Base-by-base conservation (phyloP, 2,797 vertebrate species). In the Myotis planiceps region DNA sequence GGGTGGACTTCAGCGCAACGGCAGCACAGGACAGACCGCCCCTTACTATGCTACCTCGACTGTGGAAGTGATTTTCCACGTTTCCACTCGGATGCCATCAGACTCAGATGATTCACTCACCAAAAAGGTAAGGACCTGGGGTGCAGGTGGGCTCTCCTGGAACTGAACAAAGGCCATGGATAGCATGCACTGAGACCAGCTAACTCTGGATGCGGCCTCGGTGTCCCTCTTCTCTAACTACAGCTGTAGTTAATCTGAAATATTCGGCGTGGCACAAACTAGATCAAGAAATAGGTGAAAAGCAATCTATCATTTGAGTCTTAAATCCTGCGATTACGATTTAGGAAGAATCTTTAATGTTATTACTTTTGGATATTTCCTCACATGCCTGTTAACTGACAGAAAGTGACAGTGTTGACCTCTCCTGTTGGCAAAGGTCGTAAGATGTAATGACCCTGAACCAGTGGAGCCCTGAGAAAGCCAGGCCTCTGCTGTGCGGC, bases 21-120 rank as follows among this genome's bases (percentile, higher is more conserved):
- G 99, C 98, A 99, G 99, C 99, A 99, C 99, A 0, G 99, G 99
- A n/a, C 98, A 99, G 58, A 99, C 99, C 0, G 99, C 99, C 6
- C 99, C 99, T 66, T 99, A 99, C 98, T 99, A 99, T 0, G 99
- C 99, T 98, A 99, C 99, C 98, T 99, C 99, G 53, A 99, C 99
- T 0, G 99, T 99, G 98, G 99, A 99, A 98, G 99, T 99, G n/a
- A 99, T 99, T 98, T 99, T 99, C 98, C 99, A 99, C 0, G 99
- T 99, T 87, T 99, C 99, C 74, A 99, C 99, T 0, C 99, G 99
- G 49, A 99, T 99, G 99, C 99, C 99, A 0, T 99, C 99, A 0
- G 99, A 99, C 97, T 99, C 99, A 0, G 99, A 99, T 6, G 99
- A 99, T 97, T 99, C 99, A 0, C 99, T 99, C 97, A 99, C 99